Conservation (phyloP, 2,888 invertebrate species). For the Cistogaster globosa region DNA sequence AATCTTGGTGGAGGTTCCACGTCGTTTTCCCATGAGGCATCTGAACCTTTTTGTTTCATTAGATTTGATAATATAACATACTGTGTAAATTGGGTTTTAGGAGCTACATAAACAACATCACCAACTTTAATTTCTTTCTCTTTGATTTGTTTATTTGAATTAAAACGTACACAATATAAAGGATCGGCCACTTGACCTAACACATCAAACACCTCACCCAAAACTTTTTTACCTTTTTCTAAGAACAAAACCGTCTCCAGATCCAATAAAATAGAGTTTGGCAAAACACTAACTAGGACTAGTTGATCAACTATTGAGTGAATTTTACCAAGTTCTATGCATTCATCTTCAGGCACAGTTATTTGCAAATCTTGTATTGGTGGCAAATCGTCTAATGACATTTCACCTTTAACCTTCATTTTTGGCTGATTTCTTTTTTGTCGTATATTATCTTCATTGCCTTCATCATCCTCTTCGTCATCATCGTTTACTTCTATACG, state of each 20-base stretch:
- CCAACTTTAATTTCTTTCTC: conserved; percentile 87
- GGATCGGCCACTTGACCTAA: conserved; percentile 94
- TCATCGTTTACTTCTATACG: conserved; percentile 74
- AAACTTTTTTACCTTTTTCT: conserved; percentile 88
- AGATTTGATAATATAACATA: conserved; percentile 90
- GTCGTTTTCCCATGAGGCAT: conserved; percentile 94
- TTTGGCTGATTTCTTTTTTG: conserved; percentile 76
- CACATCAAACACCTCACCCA: conserved; percentile 93
- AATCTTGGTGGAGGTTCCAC: conserved; percentile 89
- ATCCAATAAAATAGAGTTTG: conserved; percentile 90
- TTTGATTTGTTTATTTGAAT: conserved; percentile 89
- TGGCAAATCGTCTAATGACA: conserved; percentile 87
- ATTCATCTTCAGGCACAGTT: conserved; percentile 89
- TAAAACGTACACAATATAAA: conserved; percentile 95
- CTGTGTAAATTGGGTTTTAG: conserved; percentile 89
- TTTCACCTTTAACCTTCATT: conserved; percentile 80
- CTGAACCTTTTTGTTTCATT: conserved; percentile 90
- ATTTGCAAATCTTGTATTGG: conserved; percentile 92
- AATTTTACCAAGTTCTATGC: conserved; percentile 89
- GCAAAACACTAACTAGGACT: conserved; percentile 88
- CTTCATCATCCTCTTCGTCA: conserved; percentile 77
- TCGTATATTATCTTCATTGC: conserved; percentile 73
- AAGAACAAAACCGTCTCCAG: conserved; percentile 94
- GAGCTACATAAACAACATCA: conserved; percentile 92
- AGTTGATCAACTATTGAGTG: conserved; percentile 88